Evolutionary conservation across 1,140 invertebrate species (phyloP).

Genomic region (Aphis craccivora): DNA sequence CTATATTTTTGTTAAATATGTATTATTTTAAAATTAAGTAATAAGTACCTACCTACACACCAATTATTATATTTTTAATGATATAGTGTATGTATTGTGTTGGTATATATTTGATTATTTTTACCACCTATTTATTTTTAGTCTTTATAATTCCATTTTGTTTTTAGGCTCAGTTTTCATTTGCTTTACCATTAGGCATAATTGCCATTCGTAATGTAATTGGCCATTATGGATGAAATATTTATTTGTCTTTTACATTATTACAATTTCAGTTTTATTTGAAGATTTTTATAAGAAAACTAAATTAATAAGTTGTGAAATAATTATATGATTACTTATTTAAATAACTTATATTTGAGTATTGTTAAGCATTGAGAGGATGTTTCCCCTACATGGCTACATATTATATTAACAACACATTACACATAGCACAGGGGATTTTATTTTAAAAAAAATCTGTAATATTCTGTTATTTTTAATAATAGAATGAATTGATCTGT

Average conservation of each 20-base stretch:
- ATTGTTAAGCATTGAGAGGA: too few species aligned
- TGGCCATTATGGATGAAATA: conserved; percentile 46
- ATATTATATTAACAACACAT: too few species aligned
- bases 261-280: conserved; percentile 43
- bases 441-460: too few species aligned
- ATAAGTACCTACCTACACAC: not conserved
- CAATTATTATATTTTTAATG: not conserved
- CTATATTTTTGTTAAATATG: not conserved
- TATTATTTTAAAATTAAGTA: not conserved
- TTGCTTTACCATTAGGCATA: conserved; percentile 27
- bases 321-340: not conserved
- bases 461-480: not conserved
- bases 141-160: conserved; percentile 1
- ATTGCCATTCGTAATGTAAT: conserved; percentile 33
- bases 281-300: conserved; percentile 43
- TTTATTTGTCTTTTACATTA: conserved; percentile 39
- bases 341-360: not conserved
- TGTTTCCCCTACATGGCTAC: too few species aligned
- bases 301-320: conserved; percentile 29
- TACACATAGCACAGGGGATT: too few species aligned
- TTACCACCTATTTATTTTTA: not conserved
- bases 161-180: conserved; percentile 40
- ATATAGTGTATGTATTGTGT: not conserved
- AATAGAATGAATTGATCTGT: too few species aligned
- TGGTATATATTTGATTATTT: not conserved